Evolutionary conservation across 2,797 vertebrate genomes (phyloP), one percentile per base, ranked within the genome.

Genomic region (Thalassophryne amazonica): DNA sequence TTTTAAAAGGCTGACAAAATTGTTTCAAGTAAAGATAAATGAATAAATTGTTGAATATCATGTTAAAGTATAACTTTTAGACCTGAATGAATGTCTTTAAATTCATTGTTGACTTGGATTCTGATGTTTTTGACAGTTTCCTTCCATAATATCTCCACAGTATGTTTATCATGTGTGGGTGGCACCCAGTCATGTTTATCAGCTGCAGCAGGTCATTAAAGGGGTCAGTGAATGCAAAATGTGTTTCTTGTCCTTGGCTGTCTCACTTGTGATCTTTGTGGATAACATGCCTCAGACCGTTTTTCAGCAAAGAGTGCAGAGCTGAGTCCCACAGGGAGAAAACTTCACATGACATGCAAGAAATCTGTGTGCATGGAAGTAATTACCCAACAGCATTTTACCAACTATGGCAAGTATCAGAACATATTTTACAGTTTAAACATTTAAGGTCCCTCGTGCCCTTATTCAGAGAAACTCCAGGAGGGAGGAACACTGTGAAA

Each of bases 321-420:
- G 15, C 22, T 14, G 28, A 7, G 7, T 63, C 54, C 68, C 61
- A 6, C 23, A 41, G 53, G 29, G 25, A 42, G 13, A 49, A 35
- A 47, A 47, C 20, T 33, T 66, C 56, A 64, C 30, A 50, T 50
- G 29, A 61, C 52, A 18, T 9, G 12, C 38, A n/a, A 23, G 52
- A 47, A 38, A 30, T 34, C 35, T 86, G 75, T 41, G 33, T 86
- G 82, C 69, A 13, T 41, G 37, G 20, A 38, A 11, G 10, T 63
- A 53, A 82, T 87, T 79, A 84, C 14, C 39, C 29, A 42, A 42
- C 27, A n/a, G 47, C 40, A 67, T 65, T 62, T 52, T 22, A 34
- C 32, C 11, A 36, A 38, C 35, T 38, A 42, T 19, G 5, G 16
- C 37, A 11, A 54, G 67, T 59, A 74, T 34, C 29, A 39, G 47